Evolutionary conservation across 1,140 invertebrate genomes (phyloP), one percentile per base, ranked within the genome.

Genomic region (Drosophila micromelanica): DNA sequence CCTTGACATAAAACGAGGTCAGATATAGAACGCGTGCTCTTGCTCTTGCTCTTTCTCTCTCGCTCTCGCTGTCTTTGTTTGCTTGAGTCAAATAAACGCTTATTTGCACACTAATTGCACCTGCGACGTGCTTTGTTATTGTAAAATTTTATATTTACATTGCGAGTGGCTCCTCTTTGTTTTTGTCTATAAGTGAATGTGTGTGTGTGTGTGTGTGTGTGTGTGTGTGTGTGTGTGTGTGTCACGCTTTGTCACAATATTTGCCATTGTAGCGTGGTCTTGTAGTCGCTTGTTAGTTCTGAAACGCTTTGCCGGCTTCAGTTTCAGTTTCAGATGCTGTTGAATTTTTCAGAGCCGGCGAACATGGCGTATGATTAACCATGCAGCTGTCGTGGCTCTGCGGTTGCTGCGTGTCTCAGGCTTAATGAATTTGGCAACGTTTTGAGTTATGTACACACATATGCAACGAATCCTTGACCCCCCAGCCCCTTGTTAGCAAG

Each of bases 101-200:
- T 89, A 89, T 89, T 89, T 89, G 84, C 84, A 89, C 84, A 89
- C 84, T 89, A 89, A 89, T 89, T 89, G 84, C 84, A 89, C 84
- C 84, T 89, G 85, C 77, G 84, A 89, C 84, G 84, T 89, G 84
- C 84, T 89, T 89, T 89, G 84, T 89, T 89, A 89, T 89, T 89
- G 89, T 89, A 89, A 89, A 86, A 89, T 89, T 89, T 67, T 77
- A 76, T 89, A 89, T 89, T 89, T 89, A 84, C 81, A 78, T 60
- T 55, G 56, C 51, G 56, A 76, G 79, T 67, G 64, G 68, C 49
- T 73, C 59, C 63, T 73, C 46, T 64, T 62, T 38, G 64, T 51
- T 42, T 51, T 56, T 63, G 64, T 48, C 20, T 42, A 8, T 54
- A 35, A 65, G 43, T 67, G 55, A 30, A 42, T 68, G 38, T 69